Conservation (phyloP, 2,888 invertebrate genomes). For the Julus scanicus region DNA sequence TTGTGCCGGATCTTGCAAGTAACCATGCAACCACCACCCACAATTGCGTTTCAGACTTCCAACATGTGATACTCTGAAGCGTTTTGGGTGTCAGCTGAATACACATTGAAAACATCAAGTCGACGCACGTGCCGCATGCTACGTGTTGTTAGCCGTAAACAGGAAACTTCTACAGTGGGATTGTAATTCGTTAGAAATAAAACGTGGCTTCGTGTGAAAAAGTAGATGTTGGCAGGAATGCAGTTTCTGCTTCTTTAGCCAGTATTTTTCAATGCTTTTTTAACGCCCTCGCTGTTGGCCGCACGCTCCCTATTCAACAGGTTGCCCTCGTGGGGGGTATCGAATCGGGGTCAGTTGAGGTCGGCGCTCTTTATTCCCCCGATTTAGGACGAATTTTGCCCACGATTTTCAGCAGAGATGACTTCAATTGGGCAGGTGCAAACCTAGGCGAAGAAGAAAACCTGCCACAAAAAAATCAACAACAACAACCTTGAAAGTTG, state of each 20-base stretch:
- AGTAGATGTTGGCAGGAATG: neutral
- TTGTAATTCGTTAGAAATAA: neutral
- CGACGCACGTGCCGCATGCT: neutral
- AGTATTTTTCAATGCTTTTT: neutral
- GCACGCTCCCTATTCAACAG: neutral
- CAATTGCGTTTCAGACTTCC: neutral
- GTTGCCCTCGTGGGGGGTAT: neutral
- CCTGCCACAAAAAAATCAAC: neutral
- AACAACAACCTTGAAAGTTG: neutral
- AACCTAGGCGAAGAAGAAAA: slow-evolving; percentile 6
- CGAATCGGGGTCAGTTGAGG: slow-evolving; percentile 37
- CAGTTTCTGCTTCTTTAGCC: neutral
- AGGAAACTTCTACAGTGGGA: neutral
- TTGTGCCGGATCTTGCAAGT: neutral
- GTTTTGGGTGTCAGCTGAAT: slow-evolving; percentile 8
- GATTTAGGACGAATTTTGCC: slow-evolving; percentile 14
- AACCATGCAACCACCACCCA: neutral
- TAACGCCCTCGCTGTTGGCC: neutral
- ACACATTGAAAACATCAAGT: slow-evolving; percentile 35
- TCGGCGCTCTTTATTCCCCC: slow-evolving; percentile 27
- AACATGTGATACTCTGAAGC: neutral
- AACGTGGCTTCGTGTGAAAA: neutral
- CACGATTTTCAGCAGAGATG: neutral
- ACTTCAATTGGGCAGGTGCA: neutral
- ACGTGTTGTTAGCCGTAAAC: neutral